phyloP scores from a whole-genome alignment of 2,113 vertebrate genomes.

The Paralichthys olivaceus region DNA sequence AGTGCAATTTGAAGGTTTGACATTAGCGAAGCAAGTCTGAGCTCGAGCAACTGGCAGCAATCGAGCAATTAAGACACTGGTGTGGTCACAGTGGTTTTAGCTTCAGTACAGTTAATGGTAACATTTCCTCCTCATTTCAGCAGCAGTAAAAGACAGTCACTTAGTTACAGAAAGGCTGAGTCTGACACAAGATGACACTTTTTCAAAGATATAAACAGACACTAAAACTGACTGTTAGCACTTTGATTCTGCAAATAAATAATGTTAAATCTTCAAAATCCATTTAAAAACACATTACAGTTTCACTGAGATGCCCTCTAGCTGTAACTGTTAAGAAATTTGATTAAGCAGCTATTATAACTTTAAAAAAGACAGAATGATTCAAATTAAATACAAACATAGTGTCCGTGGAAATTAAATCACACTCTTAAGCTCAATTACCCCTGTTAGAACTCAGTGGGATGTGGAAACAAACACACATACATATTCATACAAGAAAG shows the following conservation, averaged over 20 bases:
- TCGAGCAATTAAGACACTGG: conserved; percentile 17
- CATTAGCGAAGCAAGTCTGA: conserved; percentile 29
- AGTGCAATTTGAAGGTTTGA: conserved; percentile 32
- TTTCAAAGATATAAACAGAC: conserved; percentile 18
- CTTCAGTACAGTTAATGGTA: conserved; percentile 21
- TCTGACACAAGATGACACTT: conserved; percentile 11
- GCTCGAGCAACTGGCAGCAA: conserved; percentile 27
- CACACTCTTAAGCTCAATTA: conserved; percentile 64
- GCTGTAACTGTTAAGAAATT: conserved; percentile 37
- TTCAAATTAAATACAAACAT: conserved; percentile 65
- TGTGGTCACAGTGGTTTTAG: conserved; percentile 28
- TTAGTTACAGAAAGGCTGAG: neutral
- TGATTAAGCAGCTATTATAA: conserved; percentile 48
- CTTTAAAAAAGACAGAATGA: conserved; percentile 47
- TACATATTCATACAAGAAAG: conserved; percentile 1
- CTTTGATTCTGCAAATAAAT: conserved; percentile 15
- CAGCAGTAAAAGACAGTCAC: conserved; percentile 6
- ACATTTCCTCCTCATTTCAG: conserved; percentile 41
- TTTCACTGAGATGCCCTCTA: conserved; percentile 21
- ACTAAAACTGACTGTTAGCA: neutral
- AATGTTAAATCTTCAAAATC: conserved; percentile 15
- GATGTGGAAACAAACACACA: conserved; percentile 46
- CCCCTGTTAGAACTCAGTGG: conserved; percentile 43
- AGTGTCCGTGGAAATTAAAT: conserved; percentile 43
- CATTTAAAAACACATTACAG: conserved; percentile 14